Evolutionary conservation across 2,797 vertebrate species (phyloP), one percentile per base, ranked within the genome.

Genomic region (Melanotaenia nigrans): DNA sequence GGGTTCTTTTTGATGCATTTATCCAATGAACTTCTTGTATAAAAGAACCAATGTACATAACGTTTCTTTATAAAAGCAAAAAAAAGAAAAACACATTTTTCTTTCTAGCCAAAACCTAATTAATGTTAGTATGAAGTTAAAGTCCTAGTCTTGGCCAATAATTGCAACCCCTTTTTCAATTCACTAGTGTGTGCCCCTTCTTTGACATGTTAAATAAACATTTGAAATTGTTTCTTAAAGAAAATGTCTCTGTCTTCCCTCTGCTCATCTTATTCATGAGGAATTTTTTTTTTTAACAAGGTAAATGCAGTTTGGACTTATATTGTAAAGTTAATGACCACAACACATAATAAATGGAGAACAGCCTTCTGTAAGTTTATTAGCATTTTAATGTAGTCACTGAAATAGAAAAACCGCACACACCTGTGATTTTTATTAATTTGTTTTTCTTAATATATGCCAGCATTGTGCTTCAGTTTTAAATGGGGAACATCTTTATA

Each of bases 141-240:
- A 93, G 92, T 94, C 91, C 82, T 95, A 94, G 93, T 92, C 86
- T 88, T 91, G 92, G 92, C 91, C 88, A 90, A 92, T 93, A 92
- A 94, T 92, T 94, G 82, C 92, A 91, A 85, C 89, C 87, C 65
- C 88, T 87, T 90, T 65, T 55, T 35, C 87, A 89, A 89, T 94
- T 93, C 87, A 93, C 82, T 68, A 92, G 90, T 92, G 93, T 94
- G 93, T 94, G 85, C 87, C 90, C 93, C 90, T 88, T 87, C 89
- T 92, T 92, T 93, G 92, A 92, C 90, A 91, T 93, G 92, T 93
- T 93, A 92, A 95, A 95, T 95, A 95, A 95, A 95, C 92, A 92
- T 94, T 95, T 93, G 90, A 93, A 94, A 93, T 95, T 90, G 93
- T 95, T 95, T 95, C 92, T 92, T 94, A 92, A 88, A 79, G 73